These are phyloP conservation scores for Pseudochirops cupreus DNA, from an alignment of 2,797 vertebrate genomes.

Conservation along the genomic window DNA sequence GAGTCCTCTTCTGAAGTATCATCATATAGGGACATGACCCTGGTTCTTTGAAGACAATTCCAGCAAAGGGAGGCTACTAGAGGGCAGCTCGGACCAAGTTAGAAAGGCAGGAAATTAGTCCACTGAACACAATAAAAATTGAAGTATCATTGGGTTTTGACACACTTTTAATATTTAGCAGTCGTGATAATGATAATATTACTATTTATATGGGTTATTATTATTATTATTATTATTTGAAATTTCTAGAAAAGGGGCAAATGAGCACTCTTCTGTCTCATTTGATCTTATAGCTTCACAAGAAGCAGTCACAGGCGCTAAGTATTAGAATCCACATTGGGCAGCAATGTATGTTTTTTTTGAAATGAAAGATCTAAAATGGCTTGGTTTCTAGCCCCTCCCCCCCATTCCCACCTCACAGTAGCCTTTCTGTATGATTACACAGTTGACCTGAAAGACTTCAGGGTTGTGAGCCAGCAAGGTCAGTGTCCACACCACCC, in stretches of 20 bases:
- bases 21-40: not conserved
- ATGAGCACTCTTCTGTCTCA: constrained; percentile 49
- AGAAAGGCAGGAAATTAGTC: not conserved
- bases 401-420: constrained; percentile 79
- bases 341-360: constrained; percentile 57
- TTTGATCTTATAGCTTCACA: constrained; percentile 41
- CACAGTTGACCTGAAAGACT: constrained; percentile 84
- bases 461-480: constrained; percentile 80
- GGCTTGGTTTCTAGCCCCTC: constrained; percentile 80
- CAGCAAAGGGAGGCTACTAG: not conserved
- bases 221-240: not conserved
- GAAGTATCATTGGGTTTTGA: not conserved
- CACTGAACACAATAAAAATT: not conserved
- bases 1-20: not conserved
- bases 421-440: constrained; percentile 85
- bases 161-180: not conserved
- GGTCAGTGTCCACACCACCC: constrained; percentile 84
- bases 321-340: constrained; percentile 72
- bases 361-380: constrained; percentile 82
- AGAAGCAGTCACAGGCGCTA: constrained; percentile 66
- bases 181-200: not conserved
- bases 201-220: not conserved
- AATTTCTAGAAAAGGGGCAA: not conserved
- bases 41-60: not conserved
- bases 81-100: not conserved